Percentiles rank a stretch among this genome's conserved stretches.
Evolutionary conservation across 2,888 invertebrate species (phyloP).

Genomic region (Xiphydria camelus): DNA sequence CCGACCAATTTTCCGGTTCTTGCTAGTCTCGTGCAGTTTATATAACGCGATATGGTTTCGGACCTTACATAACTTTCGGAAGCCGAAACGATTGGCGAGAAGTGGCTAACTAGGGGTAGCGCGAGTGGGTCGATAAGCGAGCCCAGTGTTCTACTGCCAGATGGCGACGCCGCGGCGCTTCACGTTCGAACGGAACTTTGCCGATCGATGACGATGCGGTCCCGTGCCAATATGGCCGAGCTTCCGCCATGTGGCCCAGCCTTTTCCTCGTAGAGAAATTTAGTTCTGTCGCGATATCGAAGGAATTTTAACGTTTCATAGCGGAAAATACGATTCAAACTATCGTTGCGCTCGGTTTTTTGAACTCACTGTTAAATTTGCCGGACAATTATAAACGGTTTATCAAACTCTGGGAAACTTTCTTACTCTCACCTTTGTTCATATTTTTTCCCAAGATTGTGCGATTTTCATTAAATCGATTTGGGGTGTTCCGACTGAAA

Average conservation of each 20-base stretch:
- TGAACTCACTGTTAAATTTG: too few relatives aligned
- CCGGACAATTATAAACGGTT: too few relatives aligned
- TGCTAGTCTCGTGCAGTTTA: constrained; percentile 24
- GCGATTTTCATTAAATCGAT: too few relatives aligned
- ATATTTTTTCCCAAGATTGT: too few relatives aligned
- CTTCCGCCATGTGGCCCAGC: constrained; percentile 23
- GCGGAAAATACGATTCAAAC: too few relatives aligned
- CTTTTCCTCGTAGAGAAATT: too few relatives aligned
- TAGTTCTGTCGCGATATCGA: too few relatives aligned
- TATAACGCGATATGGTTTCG: constrained; percentile 34
- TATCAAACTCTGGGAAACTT: too few relatives aligned
- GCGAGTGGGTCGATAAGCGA: constrained; percentile 47
- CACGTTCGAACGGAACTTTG: constrained; percentile 1
- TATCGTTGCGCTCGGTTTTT: too few relatives aligned
- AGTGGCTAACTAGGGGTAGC: constrained; percentile 14
- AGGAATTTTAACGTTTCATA: too few relatives aligned
- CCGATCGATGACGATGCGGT: constrained; percentile 54
- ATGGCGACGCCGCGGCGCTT: constrained; percentile 43
- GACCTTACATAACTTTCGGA: constrained; percentile 38
- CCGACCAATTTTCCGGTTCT: constrained; percentile 12
- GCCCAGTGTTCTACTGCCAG: constrained; percentile 35
- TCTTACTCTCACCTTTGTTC: too few relatives aligned
- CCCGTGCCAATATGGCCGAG: constrained; percentile 48
- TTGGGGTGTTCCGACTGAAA: too few relatives aligned
- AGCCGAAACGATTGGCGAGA: constrained; percentile 12